Evolutionary conservation across 1,140 invertebrate genomes (phyloP).

Genomic region (Cepaea nemoralis): DNA sequence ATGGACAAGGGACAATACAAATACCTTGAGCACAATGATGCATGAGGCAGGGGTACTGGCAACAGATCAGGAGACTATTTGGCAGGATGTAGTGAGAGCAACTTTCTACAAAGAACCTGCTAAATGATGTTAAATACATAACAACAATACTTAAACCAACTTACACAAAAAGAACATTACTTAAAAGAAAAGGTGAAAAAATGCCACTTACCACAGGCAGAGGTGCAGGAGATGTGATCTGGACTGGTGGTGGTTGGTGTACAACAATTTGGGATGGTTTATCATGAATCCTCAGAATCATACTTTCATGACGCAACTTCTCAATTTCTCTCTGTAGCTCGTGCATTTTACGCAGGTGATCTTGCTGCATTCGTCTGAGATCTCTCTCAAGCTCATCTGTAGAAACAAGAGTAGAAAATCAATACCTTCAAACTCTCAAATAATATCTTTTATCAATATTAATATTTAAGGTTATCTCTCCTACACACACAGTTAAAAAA

Average conservation of each 20-base stretch:
- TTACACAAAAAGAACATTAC: not conserved
- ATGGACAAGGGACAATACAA: too few species aligned
- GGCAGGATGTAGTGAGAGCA: too few species aligned
- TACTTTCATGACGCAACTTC: conserved; percentile 54
- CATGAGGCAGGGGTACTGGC: too few species aligned
- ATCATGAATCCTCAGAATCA: conserved; percentile 39
- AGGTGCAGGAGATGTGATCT: conserved; percentile 36
- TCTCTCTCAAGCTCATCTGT: conserved; percentile 66
- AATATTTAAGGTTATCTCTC: too few species aligned
- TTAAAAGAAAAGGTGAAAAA: not conserved
- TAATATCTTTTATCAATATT: too few species aligned
- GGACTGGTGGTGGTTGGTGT: conserved; percentile 39
- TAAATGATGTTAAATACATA: not conserved
- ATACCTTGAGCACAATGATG: too few species aligned
- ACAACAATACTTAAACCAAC: not conserved
- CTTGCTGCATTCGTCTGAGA: conserved; percentile 57
- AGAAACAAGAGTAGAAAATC: not conserved
- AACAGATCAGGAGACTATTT: too few species aligned
- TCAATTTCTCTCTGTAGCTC: conserved; percentile 65
- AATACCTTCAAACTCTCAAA: not conserved
- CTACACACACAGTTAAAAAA: too few species aligned
- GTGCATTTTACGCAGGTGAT: conserved; percentile 64
- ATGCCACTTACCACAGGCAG: conserved; percentile 1
- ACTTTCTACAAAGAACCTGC: too few species aligned
- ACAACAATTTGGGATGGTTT: conserved; percentile 47